These are phyloP conservation scores for Rhyacophila evoluta DNA, from an alignment of 2,888 invertebrate genomes.

Conservation along the genomic window DNA sequence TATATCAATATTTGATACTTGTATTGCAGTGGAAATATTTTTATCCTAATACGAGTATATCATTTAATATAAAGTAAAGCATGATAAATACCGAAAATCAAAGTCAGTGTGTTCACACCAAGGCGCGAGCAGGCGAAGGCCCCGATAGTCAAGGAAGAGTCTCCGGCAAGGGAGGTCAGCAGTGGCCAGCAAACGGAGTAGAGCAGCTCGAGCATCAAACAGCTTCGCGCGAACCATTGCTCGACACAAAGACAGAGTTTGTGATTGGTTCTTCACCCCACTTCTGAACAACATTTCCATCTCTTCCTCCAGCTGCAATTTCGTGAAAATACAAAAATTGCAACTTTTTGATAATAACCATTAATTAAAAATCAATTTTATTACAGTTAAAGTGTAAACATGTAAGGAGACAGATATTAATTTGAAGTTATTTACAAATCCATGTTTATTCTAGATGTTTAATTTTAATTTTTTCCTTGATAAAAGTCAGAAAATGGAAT, in stretches of 20 bases:
- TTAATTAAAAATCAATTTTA: too few relatives aligned
- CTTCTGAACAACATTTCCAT: slow-evolving; percentile 82
- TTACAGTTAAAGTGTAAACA: too few relatives aligned
- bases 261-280: slow-evolving; percentile 89
- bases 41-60: too few relatives aligned
- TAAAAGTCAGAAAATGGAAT: too few relatives aligned
- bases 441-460: too few relatives aligned
- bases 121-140: slow-evolving; percentile 88
- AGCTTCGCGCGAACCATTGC: slow-evolving; percentile 94
- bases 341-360: too few relatives aligned
- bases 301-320: slow-evolving; percentile 85
- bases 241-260: slow-evolving; percentile 89
- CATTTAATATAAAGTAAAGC: too few relatives aligned
- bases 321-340: background rate
- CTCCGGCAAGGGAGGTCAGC: slow-evolving; percentile 86
- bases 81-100: slow-evolving; percentile 61
- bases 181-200: slow-evolving; percentile 82
- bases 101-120: slow-evolving; percentile 87
- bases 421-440: too few relatives aligned
- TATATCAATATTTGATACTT: too few relatives aligned
- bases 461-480: too few relatives aligned
- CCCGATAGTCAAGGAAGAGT: slow-evolving; percentile 94
- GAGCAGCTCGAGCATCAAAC: slow-evolving; percentile 77
- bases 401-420: too few relatives aligned
- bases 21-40: too few relatives aligned